Conservation (phyloP, 2,113 vertebrate genomes). For the Calidris pygmaea region DNA sequence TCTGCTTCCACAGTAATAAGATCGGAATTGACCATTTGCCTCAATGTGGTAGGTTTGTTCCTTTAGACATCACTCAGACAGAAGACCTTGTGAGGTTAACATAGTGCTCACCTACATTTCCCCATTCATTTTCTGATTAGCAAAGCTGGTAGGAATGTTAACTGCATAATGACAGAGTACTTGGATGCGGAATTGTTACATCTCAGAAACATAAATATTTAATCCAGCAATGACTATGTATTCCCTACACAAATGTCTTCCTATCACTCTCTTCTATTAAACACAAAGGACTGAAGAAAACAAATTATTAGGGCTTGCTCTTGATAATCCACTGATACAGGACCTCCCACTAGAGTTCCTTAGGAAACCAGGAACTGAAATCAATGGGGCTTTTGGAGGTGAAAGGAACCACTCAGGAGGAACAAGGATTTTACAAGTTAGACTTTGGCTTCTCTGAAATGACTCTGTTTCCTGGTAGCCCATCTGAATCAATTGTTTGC, state of each 20-base stretch:
- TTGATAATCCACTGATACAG: neutral
- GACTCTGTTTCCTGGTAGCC: neutral
- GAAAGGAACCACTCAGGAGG: neutral
- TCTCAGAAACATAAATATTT: neutral
- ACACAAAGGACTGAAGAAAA: neutral
- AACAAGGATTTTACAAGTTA: neutral
- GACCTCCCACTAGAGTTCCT: neutral
- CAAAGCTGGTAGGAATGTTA: neutral
- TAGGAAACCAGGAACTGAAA: neutral
- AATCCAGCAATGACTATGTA: neutral
- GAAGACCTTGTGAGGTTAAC: neutral
- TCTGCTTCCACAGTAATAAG: neutral
- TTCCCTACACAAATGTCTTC: neutral
- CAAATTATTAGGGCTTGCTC: neutral
- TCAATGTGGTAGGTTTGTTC: neutral
- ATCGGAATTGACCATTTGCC: neutral
- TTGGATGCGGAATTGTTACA: neutral
- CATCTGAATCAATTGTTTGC: neutral
- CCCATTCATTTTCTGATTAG: neutral
- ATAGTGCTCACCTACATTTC: neutral
- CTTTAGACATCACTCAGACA: neutral
- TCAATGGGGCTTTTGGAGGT: neutral
- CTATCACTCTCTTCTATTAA: neutral
- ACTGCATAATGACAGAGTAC: neutral
- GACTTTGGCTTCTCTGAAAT: neutral